phyloP scores from a whole-genome alignment of 2,797 vertebrate species.

The Parotocinclus haroldoi region DNA sequence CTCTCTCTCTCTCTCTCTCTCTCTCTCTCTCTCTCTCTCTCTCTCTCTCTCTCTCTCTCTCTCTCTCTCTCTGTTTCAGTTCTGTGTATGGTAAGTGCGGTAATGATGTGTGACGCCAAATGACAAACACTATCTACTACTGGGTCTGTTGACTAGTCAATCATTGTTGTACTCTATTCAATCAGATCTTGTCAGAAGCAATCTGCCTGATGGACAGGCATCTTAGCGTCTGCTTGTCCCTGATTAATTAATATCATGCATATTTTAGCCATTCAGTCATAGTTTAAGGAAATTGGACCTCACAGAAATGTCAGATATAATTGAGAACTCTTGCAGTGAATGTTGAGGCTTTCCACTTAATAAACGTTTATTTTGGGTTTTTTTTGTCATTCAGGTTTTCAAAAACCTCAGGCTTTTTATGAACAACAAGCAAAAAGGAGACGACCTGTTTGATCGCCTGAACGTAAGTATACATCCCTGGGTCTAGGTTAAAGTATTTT shows the following conservation, averaged over 20 bases:
- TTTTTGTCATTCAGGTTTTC: slow-evolving; percentile 70
- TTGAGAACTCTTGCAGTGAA: slow-evolving; percentile 33
- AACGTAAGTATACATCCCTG: slow-evolving; percentile 57
- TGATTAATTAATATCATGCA: slow-evolving; percentile 63
- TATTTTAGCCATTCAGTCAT: slow-evolving; percentile 59
- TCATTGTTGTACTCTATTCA: slow-evolving; percentile 26
- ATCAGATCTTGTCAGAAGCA: slow-evolving; percentile 25
- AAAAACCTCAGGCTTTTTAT: slow-evolving; percentile 77
- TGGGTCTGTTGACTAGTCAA: slow-evolving; percentile 26
- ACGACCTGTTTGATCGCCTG: slow-evolving; percentile 76
- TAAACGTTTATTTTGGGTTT: slow-evolving; percentile 12
- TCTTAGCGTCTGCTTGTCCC: slow-evolving; percentile 33
- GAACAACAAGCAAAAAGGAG: slow-evolving; percentile 70
- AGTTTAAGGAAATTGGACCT: slow-evolving; percentile 39
- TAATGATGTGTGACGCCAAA: slow-evolving; percentile 5
- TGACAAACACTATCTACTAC: slow-evolving; percentile 4
- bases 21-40: too few species aligned
- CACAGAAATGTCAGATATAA: slow-evolving; percentile 64
- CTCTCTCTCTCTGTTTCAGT: too few species aligned
- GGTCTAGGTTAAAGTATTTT: too few species aligned
- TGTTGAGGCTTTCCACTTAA: slow-evolving; percentile 15
- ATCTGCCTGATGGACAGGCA: too few species aligned
- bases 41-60: too few species aligned
- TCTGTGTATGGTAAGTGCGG: slow-evolving; percentile 6
- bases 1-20: too few species aligned